A percentile compares a stretch with the other conserved stretches of the same genome.
Evolutionary conservation across 2,797 vertebrate genomes (phyloP).

Genomic region (Catharus ustulatus): DNA sequence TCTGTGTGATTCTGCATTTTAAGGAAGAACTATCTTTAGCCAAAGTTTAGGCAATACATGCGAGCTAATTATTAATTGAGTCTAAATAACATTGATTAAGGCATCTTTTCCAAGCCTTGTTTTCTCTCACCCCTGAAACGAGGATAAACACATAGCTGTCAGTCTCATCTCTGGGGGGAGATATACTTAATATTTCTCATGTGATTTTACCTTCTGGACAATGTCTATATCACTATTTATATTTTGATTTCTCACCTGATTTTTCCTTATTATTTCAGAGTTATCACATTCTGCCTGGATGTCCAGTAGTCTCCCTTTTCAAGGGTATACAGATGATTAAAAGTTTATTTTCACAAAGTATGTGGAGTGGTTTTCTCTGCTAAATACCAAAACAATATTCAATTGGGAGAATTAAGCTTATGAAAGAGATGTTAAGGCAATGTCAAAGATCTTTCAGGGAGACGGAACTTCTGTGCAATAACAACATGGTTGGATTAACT

Average conservation of each 20-base stretch:
- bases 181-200: neutral
- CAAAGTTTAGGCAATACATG: neutral
- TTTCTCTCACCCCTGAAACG: neutral
- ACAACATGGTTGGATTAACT: slow-evolving; percentile 66
- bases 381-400: slow-evolving; percentile 16
- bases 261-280: neutral
- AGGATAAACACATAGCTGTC: neutral
- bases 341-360: slow-evolving; percentile 30
- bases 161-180: neutral
- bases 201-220: neutral
- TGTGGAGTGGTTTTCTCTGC: neutral
- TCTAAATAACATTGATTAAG: neutral
- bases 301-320: neutral
- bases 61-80: neutral
- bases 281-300: neutral
- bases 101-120: neutral
- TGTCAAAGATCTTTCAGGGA: slow-evolving; percentile 57
- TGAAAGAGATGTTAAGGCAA: slow-evolving; percentile 49
- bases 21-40: neutral
- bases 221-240: neutral
- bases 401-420: slow-evolving; percentile 25
- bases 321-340: neutral
- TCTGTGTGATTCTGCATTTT: neutral
- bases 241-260: neutral
- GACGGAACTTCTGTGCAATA: slow-evolving; percentile 17